Conservation (phyloP, 2,888 invertebrate genomes). For the Terebella lapidaria region DNA sequence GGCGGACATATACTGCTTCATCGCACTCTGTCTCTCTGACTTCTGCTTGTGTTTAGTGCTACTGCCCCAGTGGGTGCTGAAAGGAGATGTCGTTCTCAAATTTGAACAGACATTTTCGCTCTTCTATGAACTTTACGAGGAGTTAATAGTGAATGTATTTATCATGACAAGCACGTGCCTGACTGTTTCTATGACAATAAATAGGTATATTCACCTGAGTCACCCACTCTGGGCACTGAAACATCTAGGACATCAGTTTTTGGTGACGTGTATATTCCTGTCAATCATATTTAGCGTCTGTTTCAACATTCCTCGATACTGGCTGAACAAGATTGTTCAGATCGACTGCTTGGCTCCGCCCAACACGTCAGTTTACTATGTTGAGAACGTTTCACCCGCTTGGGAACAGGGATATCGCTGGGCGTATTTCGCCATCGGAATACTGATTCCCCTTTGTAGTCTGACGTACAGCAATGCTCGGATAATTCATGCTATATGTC, state of each 20-base stretch:
- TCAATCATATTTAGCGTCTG: background rate
- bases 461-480: background rate
- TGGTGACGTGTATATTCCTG: background rate
- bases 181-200: background rate
- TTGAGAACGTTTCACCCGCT: background rate
- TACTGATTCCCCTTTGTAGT: background rate
- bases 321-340: background rate
- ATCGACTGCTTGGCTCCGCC: background rate
- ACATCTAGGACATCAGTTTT: background rate
- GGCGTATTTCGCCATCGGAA: background rate
- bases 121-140: background rate
- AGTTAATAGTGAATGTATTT: background rate
- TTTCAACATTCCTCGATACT: background rate
- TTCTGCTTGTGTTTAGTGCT: background rate
- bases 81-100: background rate
- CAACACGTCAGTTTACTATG: background rate
- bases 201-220: background rate
- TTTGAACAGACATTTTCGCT: background rate
- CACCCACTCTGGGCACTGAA: background rate
- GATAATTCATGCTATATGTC: background rate
- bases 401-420: background rate
- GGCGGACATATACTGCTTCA: background rate
- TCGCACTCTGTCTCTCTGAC: background rate
- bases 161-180: background rate
- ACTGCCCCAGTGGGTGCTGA: background rate